Base-by-base conservation (phyloP, 2,113 vertebrate species). In the Mustelus asterias region DNA sequence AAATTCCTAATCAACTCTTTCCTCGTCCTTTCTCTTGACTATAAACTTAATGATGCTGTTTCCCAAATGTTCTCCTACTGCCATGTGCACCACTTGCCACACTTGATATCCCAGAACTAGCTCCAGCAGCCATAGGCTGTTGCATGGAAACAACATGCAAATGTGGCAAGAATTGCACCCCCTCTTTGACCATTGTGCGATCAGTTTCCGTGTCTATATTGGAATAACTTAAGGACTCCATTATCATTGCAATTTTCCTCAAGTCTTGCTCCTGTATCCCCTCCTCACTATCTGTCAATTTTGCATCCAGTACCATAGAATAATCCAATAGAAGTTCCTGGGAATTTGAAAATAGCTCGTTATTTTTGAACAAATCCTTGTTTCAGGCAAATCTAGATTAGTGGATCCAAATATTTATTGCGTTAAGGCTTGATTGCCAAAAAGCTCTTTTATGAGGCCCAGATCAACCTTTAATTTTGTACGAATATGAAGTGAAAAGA, bases 401-500 rank as follows among this genome's bases (percentile, higher is more conserved):
- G 0, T 37, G 18, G 3, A 20, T 37, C 16, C 86, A 58, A 93
- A 93, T 63, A 67, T 67, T 92, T 44, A 48, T 95, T 48, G 14
- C 2, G 44, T 72, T 95, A 72, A 95, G 93, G 37, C 44, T 95
- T 48, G 48, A 95, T 76, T 72, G 44, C 24, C 41, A 54, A 72
- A 9, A 48, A 44, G 69, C 6, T 72, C 44, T 26, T 72, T 95
- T 95, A 72, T 95, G 22, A 48, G 37, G 24, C 44, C 13, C 3
- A 70, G 70, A 67, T 94, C 63, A 70, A 26, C n/a, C 92, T 94
- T 72, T 54, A 76, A 72, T 72, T 95, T 95, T 26, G n/a, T 37
- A 11, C 37, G 41, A 29, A 95, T 70, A 29, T 69, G 67, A 95
- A 95, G 44, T 95, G 8, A 72, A 92, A 63, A 11, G 67, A 26